Evolutionary conservation across 2,888 invertebrate species (phyloP).

Genomic region (Rhyacophila evoluta): DNA sequence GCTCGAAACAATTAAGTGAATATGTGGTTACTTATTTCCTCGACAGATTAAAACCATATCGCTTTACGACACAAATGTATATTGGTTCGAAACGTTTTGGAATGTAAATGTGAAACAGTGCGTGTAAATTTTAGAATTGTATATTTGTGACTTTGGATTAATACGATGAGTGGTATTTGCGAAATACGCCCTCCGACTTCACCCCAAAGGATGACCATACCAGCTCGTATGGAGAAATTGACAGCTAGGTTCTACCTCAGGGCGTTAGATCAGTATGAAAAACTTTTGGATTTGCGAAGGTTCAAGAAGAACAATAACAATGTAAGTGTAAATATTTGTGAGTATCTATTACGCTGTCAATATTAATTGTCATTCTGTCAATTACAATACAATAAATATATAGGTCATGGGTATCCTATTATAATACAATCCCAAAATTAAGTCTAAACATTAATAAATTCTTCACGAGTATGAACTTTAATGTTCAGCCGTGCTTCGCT

Average conservation of each 20-base stretch:
- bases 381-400: too few relatives aligned
- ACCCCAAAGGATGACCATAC: slow-evolving; percentile 39
- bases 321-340: too few relatives aligned
- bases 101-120: neutral
- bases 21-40: neutral
- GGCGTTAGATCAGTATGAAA: slow-evolving; percentile 75
- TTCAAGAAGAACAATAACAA: slow-evolving; percentile 61
- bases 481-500: too few relatives aligned
- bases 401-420: too few relatives aligned
- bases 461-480: too few relatives aligned
- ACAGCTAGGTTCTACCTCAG: slow-evolving; percentile 71
- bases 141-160: neutral
- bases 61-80: neutral
- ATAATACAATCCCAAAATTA: too few relatives aligned
- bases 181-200: slow-evolving; percentile 56
- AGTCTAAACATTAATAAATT: too few relatives aligned
- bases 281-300: slow-evolving; percentile 71
- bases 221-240: slow-evolving; percentile 57
- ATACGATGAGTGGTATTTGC: slow-evolving; percentile 61
- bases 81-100: neutral
- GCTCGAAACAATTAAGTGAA: neutral
- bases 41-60: neutral
- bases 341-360: too few relatives aligned
- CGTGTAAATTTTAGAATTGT: neutral
- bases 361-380: too few relatives aligned